phyloP scores from a whole-genome alignment of 2,113 vertebrate species.

The Pycnonotus jocosus region DNA sequence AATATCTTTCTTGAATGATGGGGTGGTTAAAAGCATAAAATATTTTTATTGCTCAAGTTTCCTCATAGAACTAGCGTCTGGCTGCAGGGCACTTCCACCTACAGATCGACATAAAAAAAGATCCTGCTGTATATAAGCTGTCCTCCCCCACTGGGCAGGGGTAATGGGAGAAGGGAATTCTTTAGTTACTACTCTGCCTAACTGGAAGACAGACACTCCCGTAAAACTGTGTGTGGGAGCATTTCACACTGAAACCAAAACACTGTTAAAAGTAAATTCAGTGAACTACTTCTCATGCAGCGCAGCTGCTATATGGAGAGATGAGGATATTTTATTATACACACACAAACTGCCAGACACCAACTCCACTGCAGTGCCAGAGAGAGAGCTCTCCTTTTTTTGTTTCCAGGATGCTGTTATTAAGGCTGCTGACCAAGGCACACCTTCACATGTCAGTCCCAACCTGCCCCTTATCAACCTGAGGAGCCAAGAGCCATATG shows the following conservation, averaged over 20 bases:
- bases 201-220: slow-evolving; percentile 44
- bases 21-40: slow-evolving; percentile 32
- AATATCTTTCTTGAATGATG: slow-evolving; percentile 50
- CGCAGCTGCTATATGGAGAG: neutral
- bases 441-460: neutral
- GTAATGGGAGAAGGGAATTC: slow-evolving; percentile 52
- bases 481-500: neutral
- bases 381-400: neutral
- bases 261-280: slow-evolving; percentile 60
- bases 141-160: slow-evolving; percentile 60
- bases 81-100: slow-evolving; percentile 62
- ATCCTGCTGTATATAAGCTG: slow-evolving; percentile 45
- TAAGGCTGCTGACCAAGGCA: neutral
- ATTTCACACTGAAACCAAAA: slow-evolving; percentile 63
- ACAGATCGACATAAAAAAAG: slow-evolving; percentile 41
- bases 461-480: neutral
- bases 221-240: slow-evolving; percentile 61
- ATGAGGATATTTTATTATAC: neutral
- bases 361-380: neutral
- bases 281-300: slow-evolving; percentile 46
- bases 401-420: neutral
- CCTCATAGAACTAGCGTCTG: slow-evolving; percentile 38
- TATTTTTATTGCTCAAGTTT: slow-evolving; percentile 57
- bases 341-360: neutral
- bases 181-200: slow-evolving; percentile 43